Percentiles rank a stretch among this genome's conserved stretches.
phyloP scores from a whole-genome alignment of 2,797 vertebrate species.

The Erethizon dorsatum region DNA sequence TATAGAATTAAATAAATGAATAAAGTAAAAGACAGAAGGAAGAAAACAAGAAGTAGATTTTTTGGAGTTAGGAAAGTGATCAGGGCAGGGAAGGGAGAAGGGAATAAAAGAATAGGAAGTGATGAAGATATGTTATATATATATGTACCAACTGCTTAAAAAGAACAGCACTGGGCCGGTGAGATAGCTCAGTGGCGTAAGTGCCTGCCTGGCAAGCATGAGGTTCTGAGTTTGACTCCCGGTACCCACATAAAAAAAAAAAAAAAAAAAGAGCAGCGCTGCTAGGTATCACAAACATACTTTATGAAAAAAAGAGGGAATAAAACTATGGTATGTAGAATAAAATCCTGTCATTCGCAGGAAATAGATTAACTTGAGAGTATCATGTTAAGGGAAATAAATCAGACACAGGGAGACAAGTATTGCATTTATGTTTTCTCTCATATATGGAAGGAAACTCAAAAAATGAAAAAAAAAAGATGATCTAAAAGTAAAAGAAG shows the following conservation, averaged over 20 bases:
- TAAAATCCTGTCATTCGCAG: background rate
- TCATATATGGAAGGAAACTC: background rate
- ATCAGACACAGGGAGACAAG: background rate
- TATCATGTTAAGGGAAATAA: background rate
- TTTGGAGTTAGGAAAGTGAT: background rate
- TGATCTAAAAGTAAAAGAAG: background rate
- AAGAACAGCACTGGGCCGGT: background rate
- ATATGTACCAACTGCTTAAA: background rate
- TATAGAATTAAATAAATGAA: background rate
- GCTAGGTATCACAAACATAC: background rate
- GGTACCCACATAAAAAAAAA: no score
- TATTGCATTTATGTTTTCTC: background rate
- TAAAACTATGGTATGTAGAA: background rate
- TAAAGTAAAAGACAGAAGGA: background rate
- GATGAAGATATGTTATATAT: background rate
- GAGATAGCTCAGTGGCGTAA: no score
- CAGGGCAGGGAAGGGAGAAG: background rate
- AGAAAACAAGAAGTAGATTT: background rate
- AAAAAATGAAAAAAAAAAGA: background rate
- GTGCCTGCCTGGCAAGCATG: no score
- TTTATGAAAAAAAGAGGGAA: background rate
- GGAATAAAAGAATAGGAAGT: no score
- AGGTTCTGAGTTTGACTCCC: no score
- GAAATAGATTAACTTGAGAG: background rate
- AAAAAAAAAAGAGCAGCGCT: no score